Percentiles rank a stretch among this genome's conserved stretches.
Conservation (phyloP, 30 jellyfish, hydroid and myxozoan genomes). For the Calvadosia cruxmelitensis region DNA sequence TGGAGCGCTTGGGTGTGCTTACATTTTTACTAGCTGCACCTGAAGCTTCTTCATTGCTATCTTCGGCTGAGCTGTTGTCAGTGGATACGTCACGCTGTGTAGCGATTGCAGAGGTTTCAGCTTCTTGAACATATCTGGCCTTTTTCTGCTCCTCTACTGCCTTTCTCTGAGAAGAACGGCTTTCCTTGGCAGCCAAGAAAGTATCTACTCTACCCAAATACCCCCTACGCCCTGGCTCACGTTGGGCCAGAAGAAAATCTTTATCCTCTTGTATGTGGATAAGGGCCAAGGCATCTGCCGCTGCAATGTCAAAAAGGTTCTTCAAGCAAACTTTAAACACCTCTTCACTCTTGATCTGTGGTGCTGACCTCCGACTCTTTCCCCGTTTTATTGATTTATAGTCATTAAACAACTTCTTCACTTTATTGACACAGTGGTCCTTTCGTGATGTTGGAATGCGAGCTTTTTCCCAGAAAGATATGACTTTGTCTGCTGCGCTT, state of each 20-base stretch:
- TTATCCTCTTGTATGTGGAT: constrained; percentile 9
- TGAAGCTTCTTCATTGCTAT: too few relatives aligned
- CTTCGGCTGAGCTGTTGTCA: too few relatives aligned
- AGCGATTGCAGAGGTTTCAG: neutral
- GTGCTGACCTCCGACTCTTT: neutral
- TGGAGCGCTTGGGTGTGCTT: too few relatives aligned
- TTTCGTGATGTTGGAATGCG: constrained; percentile 4
- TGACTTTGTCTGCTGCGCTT: neutral
- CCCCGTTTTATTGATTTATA: neutral
- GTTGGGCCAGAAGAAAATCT: neutral
- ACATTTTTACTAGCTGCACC: too few relatives aligned
- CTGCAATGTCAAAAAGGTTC: constrained; percentile 8
- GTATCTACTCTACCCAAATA: constrained; percentile 2
- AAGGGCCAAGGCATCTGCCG: constrained; percentile 3
- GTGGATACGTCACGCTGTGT: neutral
- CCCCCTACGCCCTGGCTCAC: constrained; percentile 8
- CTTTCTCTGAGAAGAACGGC: constrained; percentile 5
- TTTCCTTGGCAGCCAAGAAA: neutral
- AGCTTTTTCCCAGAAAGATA: constrained; percentile 1
- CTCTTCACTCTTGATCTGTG: constrained; percentile 1
- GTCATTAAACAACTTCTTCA: neutral
- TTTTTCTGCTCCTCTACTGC: neutral
- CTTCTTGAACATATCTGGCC: neutral
- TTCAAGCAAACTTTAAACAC: constrained; percentile 1
- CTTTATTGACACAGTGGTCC: constrained; percentile 1